A percentile compares a stretch with the other conserved stretches of the same genome.
These are phyloP conservation scores for Syritta pipiens DNA, from an alignment of 2,888 invertebrate genomes.

Conservation along the genomic window DNA sequence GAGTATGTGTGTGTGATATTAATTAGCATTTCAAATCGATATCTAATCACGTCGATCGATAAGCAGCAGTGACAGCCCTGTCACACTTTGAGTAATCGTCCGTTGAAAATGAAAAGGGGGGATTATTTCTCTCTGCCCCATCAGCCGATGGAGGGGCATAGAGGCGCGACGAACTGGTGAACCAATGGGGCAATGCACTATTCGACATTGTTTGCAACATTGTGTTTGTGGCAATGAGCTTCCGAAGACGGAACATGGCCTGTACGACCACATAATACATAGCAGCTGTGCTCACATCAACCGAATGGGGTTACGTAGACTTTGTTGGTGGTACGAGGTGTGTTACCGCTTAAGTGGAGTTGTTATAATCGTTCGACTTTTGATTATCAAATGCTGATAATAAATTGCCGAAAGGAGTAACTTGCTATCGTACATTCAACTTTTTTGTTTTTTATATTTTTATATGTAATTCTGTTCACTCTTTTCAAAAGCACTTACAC, in stretches of 20 bases:
- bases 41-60: constrained; percentile 69
- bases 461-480: too few relatives aligned
- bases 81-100: constrained; percentile 66
- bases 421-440: too few relatives aligned
- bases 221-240: constrained; percentile 47
- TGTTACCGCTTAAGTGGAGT: constrained; percentile 18
- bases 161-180: background rate
- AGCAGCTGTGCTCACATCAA: constrained; percentile 60
- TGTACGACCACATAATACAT: background rate
- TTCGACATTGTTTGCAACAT: constrained; percentile 50
- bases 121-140: background rate
- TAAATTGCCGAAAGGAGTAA: constrained; percentile 29
- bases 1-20: constrained; percentile 56
- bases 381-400: constrained; percentile 44
- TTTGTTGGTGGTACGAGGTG: constrained; percentile 20
- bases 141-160: background rate
- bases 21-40: constrained; percentile 67
- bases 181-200: constrained; percentile 65
- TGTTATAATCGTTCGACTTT: too few relatives aligned
- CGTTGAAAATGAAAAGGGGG: constrained; percentile 35
- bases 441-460: too few relatives aligned
- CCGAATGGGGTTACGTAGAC: constrained; percentile 61
- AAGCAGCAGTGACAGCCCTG: constrained; percentile 60
- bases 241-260: constrained; percentile 37
- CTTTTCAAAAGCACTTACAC: too few relatives aligned